phyloP scores from a whole-genome alignment of 2,888 invertebrate species.

The Synergus laeviventris region DNA sequence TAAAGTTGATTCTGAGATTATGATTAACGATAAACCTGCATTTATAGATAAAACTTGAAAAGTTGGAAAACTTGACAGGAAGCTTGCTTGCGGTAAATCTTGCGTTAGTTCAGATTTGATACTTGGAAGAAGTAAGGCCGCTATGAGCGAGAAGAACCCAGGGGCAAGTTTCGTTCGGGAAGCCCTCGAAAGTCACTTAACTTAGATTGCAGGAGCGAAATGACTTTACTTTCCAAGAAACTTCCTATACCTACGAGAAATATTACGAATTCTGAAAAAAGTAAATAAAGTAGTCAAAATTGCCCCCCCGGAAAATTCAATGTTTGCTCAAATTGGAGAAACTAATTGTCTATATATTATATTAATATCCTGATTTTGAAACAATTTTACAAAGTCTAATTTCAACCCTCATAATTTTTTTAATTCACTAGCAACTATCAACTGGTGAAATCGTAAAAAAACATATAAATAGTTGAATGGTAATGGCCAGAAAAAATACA shows the following conservation, averaged over 20 bases:
- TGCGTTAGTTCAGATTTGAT: not conserved
- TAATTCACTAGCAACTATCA: no score
- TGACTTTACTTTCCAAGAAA: conserved; percentile 74
- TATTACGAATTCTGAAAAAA: not conserved
- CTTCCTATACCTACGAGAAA: conserved; percentile 63
- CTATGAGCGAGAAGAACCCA: conserved; percentile 45
- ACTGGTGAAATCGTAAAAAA: no score
- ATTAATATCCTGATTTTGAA: no score
- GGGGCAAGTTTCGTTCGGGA: conserved; percentile 67
- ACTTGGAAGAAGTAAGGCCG: conserved; percentile 12
- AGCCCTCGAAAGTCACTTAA: conserved; percentile 76
- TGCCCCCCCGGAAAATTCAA: no score
- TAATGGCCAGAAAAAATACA: no score
- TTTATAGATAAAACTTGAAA: not conserved
- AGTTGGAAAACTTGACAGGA: not conserved
- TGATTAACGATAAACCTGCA: not conserved
- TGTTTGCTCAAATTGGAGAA: no score
- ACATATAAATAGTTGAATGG: no score
- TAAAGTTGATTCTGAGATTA: not conserved
- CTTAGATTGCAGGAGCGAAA: conserved; percentile 75
- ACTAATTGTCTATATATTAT: no score
- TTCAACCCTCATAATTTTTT: no score
- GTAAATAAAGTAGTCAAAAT: no score
- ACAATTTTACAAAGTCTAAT: no score
- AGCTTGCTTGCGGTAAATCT: conserved; percentile 4